These are phyloP conservation scores for Diarsia mendica DNA, from an alignment of 2,888 invertebrate genomes.

Conservation along the genomic window DNA sequence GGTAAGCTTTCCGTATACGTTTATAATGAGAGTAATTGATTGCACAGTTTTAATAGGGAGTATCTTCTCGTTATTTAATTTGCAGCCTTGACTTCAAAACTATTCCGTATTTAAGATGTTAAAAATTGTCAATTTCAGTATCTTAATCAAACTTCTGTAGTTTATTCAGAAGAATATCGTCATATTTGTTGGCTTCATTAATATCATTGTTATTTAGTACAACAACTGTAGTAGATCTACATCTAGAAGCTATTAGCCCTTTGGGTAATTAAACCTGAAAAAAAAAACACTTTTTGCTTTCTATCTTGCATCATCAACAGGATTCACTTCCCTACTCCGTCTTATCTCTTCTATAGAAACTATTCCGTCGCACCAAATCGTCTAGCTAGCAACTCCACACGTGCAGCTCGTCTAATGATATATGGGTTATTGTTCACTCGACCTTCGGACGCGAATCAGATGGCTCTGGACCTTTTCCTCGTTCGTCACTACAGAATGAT, in stretches of 20 bases:
- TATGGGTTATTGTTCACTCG: slow-evolving; percentile 65
- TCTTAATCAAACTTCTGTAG: background rate
- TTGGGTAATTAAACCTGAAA: background rate
- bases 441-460: slow-evolving; percentile 55
- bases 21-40: slow-evolving; percentile 42
- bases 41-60: slow-evolving; percentile 15
- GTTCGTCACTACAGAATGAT: slow-evolving; percentile 36
- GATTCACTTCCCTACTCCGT: background rate
- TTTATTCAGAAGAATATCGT: background rate
- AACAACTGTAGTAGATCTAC: fast-evolving
- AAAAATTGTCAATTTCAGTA: background rate
- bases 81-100: background rate
- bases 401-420: slow-evolving; percentile 51
- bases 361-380: slow-evolving; percentile 3
- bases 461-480: slow-evolving; percentile 54
- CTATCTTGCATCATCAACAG: background rate
- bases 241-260: too few species aligned
- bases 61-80: slow-evolving; percentile 21
- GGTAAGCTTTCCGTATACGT: slow-evolving; percentile 33
- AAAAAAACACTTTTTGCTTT: background rate
- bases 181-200: background rate
- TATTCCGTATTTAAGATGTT: background rate
- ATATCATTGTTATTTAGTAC: background rate
- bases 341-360: background rate
- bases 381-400: slow-evolving; percentile 44